Percentiles rank a stretch among this genome's conserved stretches.
Conservation (phyloP, 1,140 invertebrate genomes). For the Hylaeus anthracinus region DNA sequence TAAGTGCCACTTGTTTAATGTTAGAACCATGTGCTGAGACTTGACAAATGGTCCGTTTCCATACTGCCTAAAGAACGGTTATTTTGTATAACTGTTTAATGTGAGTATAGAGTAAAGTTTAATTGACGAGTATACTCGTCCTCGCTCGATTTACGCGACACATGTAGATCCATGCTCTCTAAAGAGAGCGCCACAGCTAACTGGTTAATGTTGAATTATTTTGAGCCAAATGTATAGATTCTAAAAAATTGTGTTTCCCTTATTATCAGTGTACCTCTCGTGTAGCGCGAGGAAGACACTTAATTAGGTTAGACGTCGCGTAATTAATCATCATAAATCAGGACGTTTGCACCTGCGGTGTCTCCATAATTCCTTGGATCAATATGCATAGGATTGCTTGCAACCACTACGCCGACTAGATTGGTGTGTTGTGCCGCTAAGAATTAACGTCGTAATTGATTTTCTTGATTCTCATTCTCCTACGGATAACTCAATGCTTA, state of each 20-base stretch:
- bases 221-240: too few species aligned
- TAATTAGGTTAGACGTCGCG: constrained; percentile 59
- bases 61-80: too few species aligned
- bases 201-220: background rate
- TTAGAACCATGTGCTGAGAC: too few species aligned
- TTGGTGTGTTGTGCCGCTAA: background rate
- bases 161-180: too few species aligned
- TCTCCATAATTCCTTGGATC: constrained; percentile 62
- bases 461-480: background rate
- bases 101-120: too few species aligned
- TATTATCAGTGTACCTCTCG: background rate
- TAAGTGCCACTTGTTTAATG: too few species aligned
- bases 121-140: too few species aligned
- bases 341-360: constrained; percentile 60
- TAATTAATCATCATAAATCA: constrained; percentile 60
- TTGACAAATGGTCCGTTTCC: too few species aligned
- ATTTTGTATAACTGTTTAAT: too few species aligned
- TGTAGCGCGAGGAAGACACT: background rate
- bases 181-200: too few species aligned
- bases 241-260: too few species aligned
- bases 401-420: constrained; percentile 19
- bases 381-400: constrained; percentile 49
- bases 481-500: too few species aligned
- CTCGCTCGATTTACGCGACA: background rate
- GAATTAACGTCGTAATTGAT: constrained; percentile 27